Base-by-base conservation (phyloP, 2,888 invertebrate species). In the Lithophane ornitopus region DNA sequence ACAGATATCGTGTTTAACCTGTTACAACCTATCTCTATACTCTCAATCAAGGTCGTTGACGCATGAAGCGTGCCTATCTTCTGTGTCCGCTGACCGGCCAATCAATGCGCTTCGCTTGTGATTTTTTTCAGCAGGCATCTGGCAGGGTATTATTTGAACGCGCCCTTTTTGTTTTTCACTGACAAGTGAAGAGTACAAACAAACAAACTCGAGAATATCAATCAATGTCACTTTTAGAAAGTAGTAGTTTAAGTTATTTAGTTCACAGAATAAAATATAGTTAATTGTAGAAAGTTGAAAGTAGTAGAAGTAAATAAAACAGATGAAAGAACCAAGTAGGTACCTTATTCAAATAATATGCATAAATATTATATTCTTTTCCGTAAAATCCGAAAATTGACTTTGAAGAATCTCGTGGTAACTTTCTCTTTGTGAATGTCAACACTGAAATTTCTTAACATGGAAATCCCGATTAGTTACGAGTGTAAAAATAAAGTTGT, bases 381-480 rank as follows among this genome's bases (percentile, higher is more conserved):
- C 34, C 34, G 9, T 12, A 28, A 19, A 16, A 34, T n/a, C n/a
- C 22, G 39, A 46, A 8, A 58, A 61, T 41, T 41, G 2, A 44
- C 26, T 26, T 22, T 12, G 4, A 44, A 22, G 12, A 54, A 62
- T 9, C 7, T 49, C 22, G 22, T 62, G 66, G 75, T 34, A 76
- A 58, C 14, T 8, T 49, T 63, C 3, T 26, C 14, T 63, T 70
- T 56, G 26, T 26, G 56, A 63, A 39, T 26, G 85, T 70, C 75
- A 85, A 84, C 86, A 82, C 86, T 61, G 28, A 22, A 26, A 22
- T 39, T 73, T 54, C 28, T 2, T 56, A 44, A 9, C 26, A 56
- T n/a, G 83, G 83, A 79, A 84, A 76, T 84, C 84, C 84, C 84
- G n/a, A 49, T n/a, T 39, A 16, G 8, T n/a, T 49, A 65, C 12